phyloP scores from a whole-genome alignment of 2,888 invertebrate species.

The Yponomeuta cagnagella region DNA sequence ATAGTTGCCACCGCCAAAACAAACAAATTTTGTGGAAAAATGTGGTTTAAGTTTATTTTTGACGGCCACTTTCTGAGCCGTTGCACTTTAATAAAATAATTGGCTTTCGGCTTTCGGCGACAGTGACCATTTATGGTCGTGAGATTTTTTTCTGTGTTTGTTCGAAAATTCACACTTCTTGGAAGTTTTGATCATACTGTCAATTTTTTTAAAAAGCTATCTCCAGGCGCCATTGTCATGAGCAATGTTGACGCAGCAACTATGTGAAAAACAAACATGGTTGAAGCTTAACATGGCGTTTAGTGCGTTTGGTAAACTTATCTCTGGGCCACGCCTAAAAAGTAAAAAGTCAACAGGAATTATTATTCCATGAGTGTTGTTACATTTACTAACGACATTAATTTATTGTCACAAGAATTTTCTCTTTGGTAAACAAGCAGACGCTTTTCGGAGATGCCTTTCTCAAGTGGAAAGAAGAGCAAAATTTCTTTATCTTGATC shows the following conservation, averaged over 20 bases:
- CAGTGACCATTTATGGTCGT: neutral
- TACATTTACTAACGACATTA: slow-evolving; percentile 38
- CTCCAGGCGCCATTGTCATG: slow-evolving; percentile 36
- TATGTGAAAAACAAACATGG: slow-evolving; percentile 65
- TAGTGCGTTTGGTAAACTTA: slow-evolving; percentile 67
- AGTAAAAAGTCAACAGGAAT: slow-evolving; percentile 62
- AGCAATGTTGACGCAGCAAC: slow-evolving; percentile 47
- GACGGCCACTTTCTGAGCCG: neutral
- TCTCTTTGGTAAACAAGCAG: slow-evolving; percentile 17
- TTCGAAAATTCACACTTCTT: slow-evolving; percentile 11
- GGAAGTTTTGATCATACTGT: slow-evolving; percentile 34
- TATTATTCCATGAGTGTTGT: slow-evolving; percentile 54
- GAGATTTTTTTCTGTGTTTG: neutral
- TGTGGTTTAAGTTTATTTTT: neutral
- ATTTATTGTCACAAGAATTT: slow-evolving; percentile 16
- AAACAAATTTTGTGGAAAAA: slow-evolving; percentile 49
- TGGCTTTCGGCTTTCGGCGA: too few relatives aligned
- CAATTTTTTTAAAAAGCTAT: slow-evolving; percentile 36
- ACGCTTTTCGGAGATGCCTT: neutral
- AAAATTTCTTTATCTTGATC: neutral
- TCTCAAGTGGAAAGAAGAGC: neutral
- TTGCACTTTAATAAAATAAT: too few relatives aligned
- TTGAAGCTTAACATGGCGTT: slow-evolving; percentile 35
- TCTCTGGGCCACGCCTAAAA: slow-evolving; percentile 54
- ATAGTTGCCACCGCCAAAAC: slow-evolving; percentile 61